phyloP scores from a whole-genome alignment of 2,113 vertebrate genomes.

The Brienomyrus longianalis region DNA sequence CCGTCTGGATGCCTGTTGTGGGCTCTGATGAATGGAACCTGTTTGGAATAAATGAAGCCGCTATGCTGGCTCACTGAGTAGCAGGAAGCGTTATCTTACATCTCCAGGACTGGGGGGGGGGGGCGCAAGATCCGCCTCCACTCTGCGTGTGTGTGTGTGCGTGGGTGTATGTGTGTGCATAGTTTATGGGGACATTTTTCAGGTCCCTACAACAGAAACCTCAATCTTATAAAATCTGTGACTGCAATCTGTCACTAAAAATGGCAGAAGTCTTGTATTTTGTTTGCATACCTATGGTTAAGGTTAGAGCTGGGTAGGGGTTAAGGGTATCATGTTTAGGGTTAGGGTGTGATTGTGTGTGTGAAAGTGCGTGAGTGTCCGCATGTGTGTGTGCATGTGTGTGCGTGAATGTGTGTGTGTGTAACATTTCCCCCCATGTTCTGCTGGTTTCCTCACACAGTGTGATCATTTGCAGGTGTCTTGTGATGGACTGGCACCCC shows the following conservation, averaged over 20 bases:
- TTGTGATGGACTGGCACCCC: too few relatives aligned
- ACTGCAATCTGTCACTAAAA: background rate
- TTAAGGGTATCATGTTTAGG: background rate
- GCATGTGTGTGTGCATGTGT: too few relatives aligned
- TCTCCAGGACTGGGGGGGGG: background rate
- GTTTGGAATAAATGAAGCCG: background rate
- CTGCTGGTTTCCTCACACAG: too few relatives aligned
- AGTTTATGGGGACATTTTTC: background rate
- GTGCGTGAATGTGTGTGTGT: too few relatives aligned
- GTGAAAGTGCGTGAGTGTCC: too few relatives aligned
- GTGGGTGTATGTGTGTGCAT: background rate
- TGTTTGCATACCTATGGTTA: background rate
- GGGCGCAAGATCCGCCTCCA: background rate
- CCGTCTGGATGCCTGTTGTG: background rate
- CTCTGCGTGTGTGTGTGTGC: background rate
- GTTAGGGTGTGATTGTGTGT: background rate
- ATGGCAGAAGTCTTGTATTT: background rate
- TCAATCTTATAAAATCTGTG: background rate
- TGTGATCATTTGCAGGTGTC: too few relatives aligned
- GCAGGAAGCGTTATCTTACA: too few relatives aligned
- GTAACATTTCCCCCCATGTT: too few relatives aligned
- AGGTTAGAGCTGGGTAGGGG: background rate
- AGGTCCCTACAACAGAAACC: background rate
- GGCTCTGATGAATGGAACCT: background rate
- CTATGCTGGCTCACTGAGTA: background rate